Percentiles rank a stretch among this genome's conserved stretches.
phyloP scores from a whole-genome alignment of 1,140 invertebrate genomes.

The Diprion similis region DNA sequence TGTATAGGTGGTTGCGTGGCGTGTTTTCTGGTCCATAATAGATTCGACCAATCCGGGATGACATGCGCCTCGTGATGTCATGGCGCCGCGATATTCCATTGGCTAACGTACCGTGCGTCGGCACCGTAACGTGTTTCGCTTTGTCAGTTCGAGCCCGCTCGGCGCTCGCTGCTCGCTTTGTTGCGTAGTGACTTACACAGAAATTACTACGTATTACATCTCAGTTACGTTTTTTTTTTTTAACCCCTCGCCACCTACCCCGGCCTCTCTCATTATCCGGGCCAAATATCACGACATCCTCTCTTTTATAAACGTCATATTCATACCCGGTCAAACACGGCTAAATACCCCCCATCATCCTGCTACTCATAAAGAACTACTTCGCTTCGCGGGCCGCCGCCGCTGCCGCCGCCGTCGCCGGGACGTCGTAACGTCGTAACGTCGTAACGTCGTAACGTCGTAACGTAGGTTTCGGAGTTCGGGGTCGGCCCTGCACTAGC shows the following conservation, averaged over 20 bases:
- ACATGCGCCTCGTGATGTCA: slow-evolving; percentile 42
- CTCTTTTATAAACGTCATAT: too few relatives aligned
- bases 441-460: not conserved
- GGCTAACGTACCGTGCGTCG: slow-evolving; percentile 38
- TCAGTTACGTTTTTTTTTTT: not conserved
- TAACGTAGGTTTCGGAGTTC: not conserved
- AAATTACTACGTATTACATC: not conserved
- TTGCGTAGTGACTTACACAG: too few relatives aligned
- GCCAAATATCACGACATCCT: too few relatives aligned
- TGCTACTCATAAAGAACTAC: too few relatives aligned
- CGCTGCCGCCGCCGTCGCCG: too few relatives aligned
- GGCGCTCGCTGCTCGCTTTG: too few relatives aligned
- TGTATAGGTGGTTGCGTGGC: slow-evolving; percentile 57
- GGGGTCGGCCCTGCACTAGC: not conserved
- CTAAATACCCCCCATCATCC: too few relatives aligned
- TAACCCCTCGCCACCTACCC: not conserved
- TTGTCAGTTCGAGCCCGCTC: slow-evolving; percentile 33
- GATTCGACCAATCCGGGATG: slow-evolving; percentile 44
- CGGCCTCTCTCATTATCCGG: too few relatives aligned
- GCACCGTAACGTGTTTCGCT: slow-evolving; percentile 36
- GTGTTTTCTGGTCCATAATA: slow-evolving; percentile 55
- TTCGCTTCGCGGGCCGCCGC: too few relatives aligned
- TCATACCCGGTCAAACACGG: too few relatives aligned
- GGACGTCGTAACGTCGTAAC: not conserved
- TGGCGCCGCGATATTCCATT: slow-evolving; percentile 33